Evolutionary conservation across 1,140 invertebrate species (phyloP).

Genomic region (Drosophila orosa): DNA sequence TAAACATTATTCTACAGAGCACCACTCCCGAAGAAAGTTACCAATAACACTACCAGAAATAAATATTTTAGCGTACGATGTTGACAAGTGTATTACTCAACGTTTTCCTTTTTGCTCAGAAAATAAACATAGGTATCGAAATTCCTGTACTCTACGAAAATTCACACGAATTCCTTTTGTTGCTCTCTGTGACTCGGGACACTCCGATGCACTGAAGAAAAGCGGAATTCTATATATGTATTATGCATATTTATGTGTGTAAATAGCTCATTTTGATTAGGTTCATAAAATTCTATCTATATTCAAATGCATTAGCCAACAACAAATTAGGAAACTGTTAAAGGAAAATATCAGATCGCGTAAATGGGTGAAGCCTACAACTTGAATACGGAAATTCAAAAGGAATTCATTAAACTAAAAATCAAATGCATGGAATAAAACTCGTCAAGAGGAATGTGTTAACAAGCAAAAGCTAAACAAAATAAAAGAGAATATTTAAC

Average conservation of each 20-base stretch:
- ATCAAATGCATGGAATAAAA: conserved; percentile 75
- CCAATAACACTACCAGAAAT: conserved; percentile 52
- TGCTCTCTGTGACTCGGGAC: conserved; percentile 17
- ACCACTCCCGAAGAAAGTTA: conserved; percentile 47
- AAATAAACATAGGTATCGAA: conserved; percentile 13
- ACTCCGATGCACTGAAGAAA: conserved; percentile 3
- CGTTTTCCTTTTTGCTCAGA: conserved; percentile 45
- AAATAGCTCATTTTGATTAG: conserved; percentile 71
- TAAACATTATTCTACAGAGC: conserved; percentile 53
- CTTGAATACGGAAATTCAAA: conserved; percentile 36
- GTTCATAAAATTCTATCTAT: conserved; percentile 56
- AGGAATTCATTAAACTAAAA: conserved; percentile 41
- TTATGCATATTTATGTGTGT: conserved; percentile 67
- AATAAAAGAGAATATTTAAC: conserved; percentile 61
- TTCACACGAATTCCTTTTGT: conserved; percentile 28
- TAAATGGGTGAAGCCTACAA: conserved; percentile 33
- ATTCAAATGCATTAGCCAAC: conserved; percentile 51
- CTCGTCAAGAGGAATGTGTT: conserved; percentile 83
- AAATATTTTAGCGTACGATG: conserved; percentile 64
- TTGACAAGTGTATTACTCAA: conserved; percentile 42
- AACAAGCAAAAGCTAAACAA: conserved; percentile 71
- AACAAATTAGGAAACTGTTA: conserved; percentile 41
- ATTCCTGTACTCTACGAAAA: conserved; percentile 24
- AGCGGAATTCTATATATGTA: conserved; percentile 19
- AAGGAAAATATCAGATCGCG: conserved; percentile 41